Percentiles rank a stretch among this genome's conserved stretches.
Evolutionary conservation across 2,113 vertebrate genomes (phyloP).

Genomic region (Etheostoma spectabile): DNA sequence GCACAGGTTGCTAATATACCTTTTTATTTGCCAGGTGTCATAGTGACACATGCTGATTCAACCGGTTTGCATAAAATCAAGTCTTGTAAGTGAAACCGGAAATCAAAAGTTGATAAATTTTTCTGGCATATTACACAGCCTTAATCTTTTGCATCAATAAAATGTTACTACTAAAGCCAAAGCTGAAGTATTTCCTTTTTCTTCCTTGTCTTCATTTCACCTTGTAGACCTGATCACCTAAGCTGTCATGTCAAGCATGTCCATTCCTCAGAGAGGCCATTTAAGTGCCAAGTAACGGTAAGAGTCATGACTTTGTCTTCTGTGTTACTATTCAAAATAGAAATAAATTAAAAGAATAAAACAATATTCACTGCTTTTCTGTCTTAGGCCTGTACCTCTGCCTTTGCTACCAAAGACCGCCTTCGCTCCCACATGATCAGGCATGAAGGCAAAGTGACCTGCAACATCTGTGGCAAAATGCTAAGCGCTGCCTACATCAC

Average conservation of each 20-base stretch:
- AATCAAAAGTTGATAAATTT: neutral
- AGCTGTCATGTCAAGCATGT: constrained; percentile 97
- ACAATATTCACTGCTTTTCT: neutral
- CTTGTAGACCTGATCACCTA: constrained; percentile 82
- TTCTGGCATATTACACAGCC: neutral
- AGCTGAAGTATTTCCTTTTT: neutral
- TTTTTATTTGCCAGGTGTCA: too few relatives aligned
- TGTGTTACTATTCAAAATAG: too few relatives aligned
- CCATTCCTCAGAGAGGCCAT: constrained; percentile 97
- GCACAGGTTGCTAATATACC: too few relatives aligned
- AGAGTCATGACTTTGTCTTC: constrained; percentile 9
- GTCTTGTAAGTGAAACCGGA: too few relatives aligned
- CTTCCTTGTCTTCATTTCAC: constrained; percentile 21
- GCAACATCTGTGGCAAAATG: constrained; percentile 99
- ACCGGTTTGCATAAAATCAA: too few relatives aligned
- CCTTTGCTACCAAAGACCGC: constrained; percentile 99
- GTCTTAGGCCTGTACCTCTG: constrained; percentile 94
- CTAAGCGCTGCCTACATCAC: constrained; percentile 98
- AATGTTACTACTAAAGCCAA: neutral
- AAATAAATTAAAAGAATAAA: too few relatives aligned
- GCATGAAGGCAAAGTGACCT: constrained; percentile 98
- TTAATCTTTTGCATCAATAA: neutral
- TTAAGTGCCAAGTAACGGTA: constrained; percentile 99
- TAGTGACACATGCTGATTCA: too few relatives aligned
- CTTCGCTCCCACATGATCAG: constrained; percentile 98